Percentiles rank a stretch among this genome's conserved stretches.
Evolutionary conservation across 2,797 vertebrate species (phyloP).

Genomic region (Harpagifer antarcticus): DNA sequence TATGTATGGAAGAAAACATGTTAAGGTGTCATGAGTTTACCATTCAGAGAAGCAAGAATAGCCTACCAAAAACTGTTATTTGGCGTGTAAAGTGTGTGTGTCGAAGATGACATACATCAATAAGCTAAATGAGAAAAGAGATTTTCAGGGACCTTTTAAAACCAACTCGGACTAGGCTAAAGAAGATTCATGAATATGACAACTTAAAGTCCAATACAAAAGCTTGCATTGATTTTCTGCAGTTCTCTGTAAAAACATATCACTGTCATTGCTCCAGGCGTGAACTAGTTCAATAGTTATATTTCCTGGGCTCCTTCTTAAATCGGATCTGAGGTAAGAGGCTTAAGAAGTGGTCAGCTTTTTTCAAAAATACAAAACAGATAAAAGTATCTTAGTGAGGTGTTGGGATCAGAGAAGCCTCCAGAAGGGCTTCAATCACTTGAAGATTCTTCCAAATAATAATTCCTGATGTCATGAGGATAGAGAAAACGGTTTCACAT

Average conservation of each 20-base stretch:
- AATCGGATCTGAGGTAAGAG: not conserved
- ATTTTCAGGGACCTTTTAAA: conserved; percentile 12
- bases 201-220: not conserved
- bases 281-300: not conserved
- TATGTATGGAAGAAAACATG: too few relatives aligned
- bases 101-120: not conserved
- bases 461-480: not conserved
- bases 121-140: not conserved
- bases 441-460: not conserved
- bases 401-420: not conserved
- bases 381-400: not conserved
- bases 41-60: too few relatives aligned
- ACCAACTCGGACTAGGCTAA: not conserved
- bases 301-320: not conserved
- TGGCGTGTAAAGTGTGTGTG: not conserved
- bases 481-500: not conserved
- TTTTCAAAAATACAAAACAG: not conserved
- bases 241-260: not conserved
- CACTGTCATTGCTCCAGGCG: not conserved
- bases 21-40: not conserved
- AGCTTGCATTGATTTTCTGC: conserved; percentile 15
- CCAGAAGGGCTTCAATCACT: not conserved
- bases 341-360: not conserved
- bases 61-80: not conserved
- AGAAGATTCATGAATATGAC: conserved; percentile 19